phyloP scores from a whole-genome alignment of 1,140 invertebrate genomes.

The Drosophila ficusphila region DNA sequence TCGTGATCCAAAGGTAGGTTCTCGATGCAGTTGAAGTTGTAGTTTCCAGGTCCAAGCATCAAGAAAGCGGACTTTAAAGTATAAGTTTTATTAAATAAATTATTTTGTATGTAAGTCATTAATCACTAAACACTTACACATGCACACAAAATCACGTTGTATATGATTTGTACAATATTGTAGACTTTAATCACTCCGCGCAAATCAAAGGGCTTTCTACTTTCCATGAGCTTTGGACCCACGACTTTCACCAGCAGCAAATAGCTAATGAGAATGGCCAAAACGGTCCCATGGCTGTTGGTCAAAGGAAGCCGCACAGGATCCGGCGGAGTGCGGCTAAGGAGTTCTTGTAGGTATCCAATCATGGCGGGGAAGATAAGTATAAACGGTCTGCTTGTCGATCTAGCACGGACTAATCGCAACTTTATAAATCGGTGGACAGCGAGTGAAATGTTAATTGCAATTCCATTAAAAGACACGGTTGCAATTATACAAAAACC shows the following conservation, averaged over 20 bases:
- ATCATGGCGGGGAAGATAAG: constrained; percentile 32
- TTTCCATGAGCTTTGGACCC: constrained; percentile 92
- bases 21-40: constrained; percentile 35
- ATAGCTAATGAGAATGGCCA: constrained; percentile 89
- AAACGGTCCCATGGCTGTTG: constrained; percentile 89
- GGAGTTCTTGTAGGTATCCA: constrained; percentile 21
- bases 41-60: constrained; percentile 19
- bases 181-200: constrained; percentile 90
- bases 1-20: constrained; percentile 42
- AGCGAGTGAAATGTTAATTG: constrained; percentile 1
- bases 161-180: constrained; percentile 88
- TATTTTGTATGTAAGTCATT: too few species aligned
- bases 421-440: not conserved
- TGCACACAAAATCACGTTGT: constrained; percentile 25
- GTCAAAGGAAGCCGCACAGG: constrained; percentile 86
- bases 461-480: not conserved
- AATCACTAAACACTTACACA: constrained; percentile 14
- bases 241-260: constrained; percentile 87
- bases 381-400: not conserved
- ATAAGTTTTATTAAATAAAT: too few species aligned
- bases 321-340: constrained; percentile 26
- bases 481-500: too few species aligned
- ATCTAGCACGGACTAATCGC: not conserved
- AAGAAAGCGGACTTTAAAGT: not conserved
- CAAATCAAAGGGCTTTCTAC: constrained; percentile 91